Conservation (phyloP, 1,140 invertebrate species). For the Drosophila prosaltans region DNA sequence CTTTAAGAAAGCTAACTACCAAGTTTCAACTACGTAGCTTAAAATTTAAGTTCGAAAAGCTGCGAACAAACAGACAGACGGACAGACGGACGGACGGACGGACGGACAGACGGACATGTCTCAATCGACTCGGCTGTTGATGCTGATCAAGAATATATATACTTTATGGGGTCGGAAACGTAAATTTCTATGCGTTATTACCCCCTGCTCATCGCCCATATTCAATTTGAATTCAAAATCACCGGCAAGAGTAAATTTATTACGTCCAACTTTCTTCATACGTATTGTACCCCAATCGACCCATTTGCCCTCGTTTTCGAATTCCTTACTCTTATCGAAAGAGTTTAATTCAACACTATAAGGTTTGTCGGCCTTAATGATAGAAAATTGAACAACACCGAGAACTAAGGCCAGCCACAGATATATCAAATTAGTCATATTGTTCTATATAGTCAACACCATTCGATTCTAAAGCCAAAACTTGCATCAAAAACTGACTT, state of each 20-base stretch:
- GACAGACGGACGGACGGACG: no score
- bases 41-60: no score
- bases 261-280: slow-evolving; percentile 65
- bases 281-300: slow-evolving; percentile 62
- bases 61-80: no score
- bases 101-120: no score
- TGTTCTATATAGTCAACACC: background rate
- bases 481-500: background rate
- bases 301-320: slow-evolving; percentile 54
- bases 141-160: no score
- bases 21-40: no score
- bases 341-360: slow-evolving; percentile 64
- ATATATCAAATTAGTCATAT: slow-evolving; percentile 17
- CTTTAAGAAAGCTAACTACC: no score
- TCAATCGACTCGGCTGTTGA: no score
- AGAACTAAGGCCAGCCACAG: slow-evolving; percentile 20
- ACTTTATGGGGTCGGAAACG: no score
- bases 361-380: slow-evolving; percentile 33
- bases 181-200: no score
- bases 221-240: slow-evolving; percentile 62
- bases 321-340: slow-evolving; percentile 36
- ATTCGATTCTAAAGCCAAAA: background rate
- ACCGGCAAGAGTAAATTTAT: slow-evolving; percentile 52
- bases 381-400: background rate
- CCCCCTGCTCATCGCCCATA: slow-evolving; percentile 61